phyloP scores from a whole-genome alignment of 1,140 invertebrate species.

The Harpegnathos saltator region DNA sequence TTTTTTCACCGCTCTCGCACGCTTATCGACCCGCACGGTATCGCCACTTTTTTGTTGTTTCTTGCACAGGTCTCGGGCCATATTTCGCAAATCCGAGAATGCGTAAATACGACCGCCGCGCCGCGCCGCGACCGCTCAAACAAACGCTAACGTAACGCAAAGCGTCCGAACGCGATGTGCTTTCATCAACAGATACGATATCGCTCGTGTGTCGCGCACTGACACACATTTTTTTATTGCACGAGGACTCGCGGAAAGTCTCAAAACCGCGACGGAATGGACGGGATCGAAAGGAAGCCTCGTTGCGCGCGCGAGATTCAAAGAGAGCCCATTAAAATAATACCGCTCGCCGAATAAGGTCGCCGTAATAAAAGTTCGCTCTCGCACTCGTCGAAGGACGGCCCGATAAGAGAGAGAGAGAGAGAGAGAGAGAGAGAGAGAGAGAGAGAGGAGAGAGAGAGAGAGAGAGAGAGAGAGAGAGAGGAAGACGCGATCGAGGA shows the following conservation, averaged over 20 bases:
- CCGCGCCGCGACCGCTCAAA: neutral
- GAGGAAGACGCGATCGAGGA: constrained; percentile 30
- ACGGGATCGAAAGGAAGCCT: too few relatives aligned
- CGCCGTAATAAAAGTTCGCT: constrained; percentile 47
- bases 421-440: constrained; percentile 41
- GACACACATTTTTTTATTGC: constrained; percentile 28
- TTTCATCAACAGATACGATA: constrained; percentile 1
- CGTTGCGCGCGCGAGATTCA: neutral
- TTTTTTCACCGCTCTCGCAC: neutral
- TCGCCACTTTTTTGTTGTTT: constrained; percentile 21
- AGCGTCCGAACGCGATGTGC: neutral
- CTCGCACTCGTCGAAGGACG: constrained; percentile 43
- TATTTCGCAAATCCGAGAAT: neutral
- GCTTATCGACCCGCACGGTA: too few relatives aligned
- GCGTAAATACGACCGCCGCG: neutral
- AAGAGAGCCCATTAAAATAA: constrained; percentile 33
- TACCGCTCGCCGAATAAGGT: constrained; percentile 40
- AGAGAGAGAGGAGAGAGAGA: constrained; percentile 49
- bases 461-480: constrained; percentile 42
- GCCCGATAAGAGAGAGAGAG: constrained; percentile 43
- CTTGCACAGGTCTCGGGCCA: neutral
- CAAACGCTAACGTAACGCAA: constrained; percentile 22
- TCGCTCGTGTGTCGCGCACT: neutral
- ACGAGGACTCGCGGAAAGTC: neutral
- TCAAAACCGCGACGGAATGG: neutral